These are phyloP conservation scores for Ageneiosus marmoratus DNA, from an alignment of 2,113 vertebrate species.

Conservation along the genomic window DNA sequence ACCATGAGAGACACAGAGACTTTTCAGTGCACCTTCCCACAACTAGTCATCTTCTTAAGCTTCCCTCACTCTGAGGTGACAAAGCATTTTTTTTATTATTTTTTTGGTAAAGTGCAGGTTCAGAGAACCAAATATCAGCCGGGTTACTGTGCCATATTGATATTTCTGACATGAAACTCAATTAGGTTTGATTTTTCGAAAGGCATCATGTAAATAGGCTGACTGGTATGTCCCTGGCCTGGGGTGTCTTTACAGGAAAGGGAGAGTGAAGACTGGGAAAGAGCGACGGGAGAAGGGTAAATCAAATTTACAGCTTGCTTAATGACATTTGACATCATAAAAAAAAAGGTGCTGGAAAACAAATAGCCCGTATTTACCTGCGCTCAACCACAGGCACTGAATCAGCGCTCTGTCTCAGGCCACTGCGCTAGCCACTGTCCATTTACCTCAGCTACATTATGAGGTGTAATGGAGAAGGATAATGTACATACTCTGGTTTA, in stretches of 20 bases:
- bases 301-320: conserved; percentile 58
- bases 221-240: conserved; percentile 52
- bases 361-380: conserved; percentile 46
- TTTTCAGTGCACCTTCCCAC: conserved; percentile 27
- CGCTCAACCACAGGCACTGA: conserved; percentile 41
- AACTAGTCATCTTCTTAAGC: conserved; percentile 38
- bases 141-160: conserved; percentile 48
- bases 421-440: conserved; percentile 36
- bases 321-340: conserved; percentile 60
- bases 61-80: conserved; percentile 48
- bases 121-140: conserved; percentile 46
- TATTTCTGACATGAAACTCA: conserved; percentile 55
- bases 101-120: conserved; percentile 17
- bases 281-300: conserved; percentile 31
- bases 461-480: conserved; percentile 40
- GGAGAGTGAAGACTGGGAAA: conserved; percentile 38
- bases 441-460: conserved; percentile 23
- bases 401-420: conserved; percentile 29
- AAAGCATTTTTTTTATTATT: conserved; percentile 29
- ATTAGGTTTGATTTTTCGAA: conserved; percentile 64
- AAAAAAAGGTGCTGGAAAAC: conserved; percentile 55
- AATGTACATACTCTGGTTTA: conserved; percentile 38
- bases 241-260: conserved; percentile 54
- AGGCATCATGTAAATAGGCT: conserved; percentile 57
- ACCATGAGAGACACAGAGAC: conserved; percentile 22